Conservation (phyloP, 2,888 invertebrate genomes). For the Pyrrhosoma nymphula region DNA sequence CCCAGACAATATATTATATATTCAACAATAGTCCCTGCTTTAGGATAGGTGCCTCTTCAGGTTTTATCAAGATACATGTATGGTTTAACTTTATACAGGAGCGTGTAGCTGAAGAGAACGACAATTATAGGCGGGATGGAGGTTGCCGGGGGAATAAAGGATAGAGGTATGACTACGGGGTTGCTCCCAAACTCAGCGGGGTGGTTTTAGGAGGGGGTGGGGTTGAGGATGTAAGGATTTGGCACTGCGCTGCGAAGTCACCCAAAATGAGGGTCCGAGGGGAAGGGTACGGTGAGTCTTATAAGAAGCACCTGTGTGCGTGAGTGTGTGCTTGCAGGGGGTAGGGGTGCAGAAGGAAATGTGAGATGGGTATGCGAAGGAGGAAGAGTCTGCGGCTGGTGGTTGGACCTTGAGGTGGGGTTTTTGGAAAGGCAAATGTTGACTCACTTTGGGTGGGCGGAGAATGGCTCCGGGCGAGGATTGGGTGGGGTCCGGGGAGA, state of each 20-base stretch:
- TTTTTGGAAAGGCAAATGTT: slow-evolving; percentile 64
- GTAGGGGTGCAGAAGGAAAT: neutral
- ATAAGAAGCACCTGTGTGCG: neutral
- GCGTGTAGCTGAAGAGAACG: no score
- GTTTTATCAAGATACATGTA: no score
- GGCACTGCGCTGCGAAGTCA: neutral
- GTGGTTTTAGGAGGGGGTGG: neutral
- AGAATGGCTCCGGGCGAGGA: no score
- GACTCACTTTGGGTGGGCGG: slow-evolving; percentile 30
- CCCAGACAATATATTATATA: no score
- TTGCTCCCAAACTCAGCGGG: no score
- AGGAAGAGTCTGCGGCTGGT: neutral
- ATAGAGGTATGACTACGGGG: no score
- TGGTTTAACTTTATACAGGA: no score
- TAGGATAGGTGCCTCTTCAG: no score
- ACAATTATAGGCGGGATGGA: no score
- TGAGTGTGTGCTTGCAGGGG: neutral
- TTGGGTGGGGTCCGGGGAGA: neutral
- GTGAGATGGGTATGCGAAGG: slow-evolving; percentile 11
- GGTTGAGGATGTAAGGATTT: neutral
- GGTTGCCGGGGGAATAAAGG: no score
- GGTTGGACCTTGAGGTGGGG: slow-evolving; percentile 11
- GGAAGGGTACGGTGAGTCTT: neutral
- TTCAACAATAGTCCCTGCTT: no score
- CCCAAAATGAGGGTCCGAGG: neutral